Evolutionary conservation across 1,140 invertebrate species (phyloP), one percentile per base, ranked within the genome.

Genomic region (Temnothorax nylanderi): DNA sequence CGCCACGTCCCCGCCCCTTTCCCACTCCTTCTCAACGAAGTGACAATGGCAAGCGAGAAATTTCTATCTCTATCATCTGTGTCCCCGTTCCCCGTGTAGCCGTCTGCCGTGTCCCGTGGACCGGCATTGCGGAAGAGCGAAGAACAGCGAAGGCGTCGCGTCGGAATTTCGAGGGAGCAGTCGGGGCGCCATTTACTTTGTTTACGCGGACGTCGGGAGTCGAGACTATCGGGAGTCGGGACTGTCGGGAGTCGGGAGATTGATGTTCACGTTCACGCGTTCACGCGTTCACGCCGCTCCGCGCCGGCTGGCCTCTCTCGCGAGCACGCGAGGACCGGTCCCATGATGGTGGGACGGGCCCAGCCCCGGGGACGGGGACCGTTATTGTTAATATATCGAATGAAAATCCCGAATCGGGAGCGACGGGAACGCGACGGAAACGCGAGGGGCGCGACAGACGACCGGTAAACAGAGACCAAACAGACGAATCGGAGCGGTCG

Each of bases 101-200:
- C n/a, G n/a, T n/a, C n/a, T 26, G 26, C 51, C 34, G 8, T 41
- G 3, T 41, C 7, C 8, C 1, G 16, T 6, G 54, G 21, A 56
- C 5, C n/a, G 7, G 0, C 10, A 37, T 44, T 4, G 6, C 26
- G 26, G 26, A 26, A 26, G 26, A 0, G 26, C 26, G 26, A 26
- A 26, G 26, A 26, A 26, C 26, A 26, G 34, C 0, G 67, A 85
- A 82, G 3, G 13, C 41, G 67, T 26, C 74, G 37, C 21, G 13
- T 49, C 58, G 72, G 13, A 80, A 41, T 74, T 32, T 11, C 65
- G n/a, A 21, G 13, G 37, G 60, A 87, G 3, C 34, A 8, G 26
- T 51, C 56, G 87, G 26, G 26, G 86, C 91, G 92, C 91, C 92
- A 92, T 92, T 91, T 91, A 92, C 75, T 90, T 92, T 92, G 91